Base-by-base conservation (phyloP, 1,140 invertebrate genomes). In the Drosophila sturtevanti region DNA sequence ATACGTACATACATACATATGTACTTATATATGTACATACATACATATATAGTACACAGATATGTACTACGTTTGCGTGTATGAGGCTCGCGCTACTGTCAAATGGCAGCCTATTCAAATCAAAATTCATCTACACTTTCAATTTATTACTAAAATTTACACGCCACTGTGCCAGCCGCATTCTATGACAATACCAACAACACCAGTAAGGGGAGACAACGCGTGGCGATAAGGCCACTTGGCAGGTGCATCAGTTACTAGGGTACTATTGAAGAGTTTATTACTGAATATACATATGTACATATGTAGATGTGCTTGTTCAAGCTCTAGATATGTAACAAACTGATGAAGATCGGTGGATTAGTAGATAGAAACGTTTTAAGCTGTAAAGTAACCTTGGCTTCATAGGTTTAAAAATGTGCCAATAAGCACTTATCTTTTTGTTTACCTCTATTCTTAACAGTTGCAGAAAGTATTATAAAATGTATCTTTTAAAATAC, bases 211-310 rank as follows among this genome's bases (percentile, higher is more conserved):
- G 38, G 73, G 54, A 81, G 54, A 63, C 58, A 67, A 55, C 56
- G 64, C 79, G 58, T 87, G 67, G 52, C 72, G 82, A 87, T 82
- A 81, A 81, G 74, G 60, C 73, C 65, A 69, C 58, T 76, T 77
- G 72, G 64, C 72, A 76, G 72, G 72, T 76, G 72, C 72, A 75
- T 75, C 64, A 60, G 72, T 76, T 68, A 76, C 64, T 76, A 76
- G 27, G 38, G 22, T 74, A 24, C 63, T 31, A 44, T 31, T 16
- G 51, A 73, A 67, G 60, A 73, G 62, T 74, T 70, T 59, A 12
- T 59, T 58, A 18, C 70, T 72, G 18, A 71, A 70, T 71, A 51
- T 4, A 10, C 16, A 4, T 44, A 44, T 31, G 27, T 6, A 31
- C 7, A 6, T 31, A 31, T 31, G n/a, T n/a, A n/a, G n/a, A n/a